Evolutionary conservation across 2,797 vertebrate genomes (phyloP), one percentile per base, ranked within the genome.

Genomic region (Acrossocheilus wenchowensis): DNA sequence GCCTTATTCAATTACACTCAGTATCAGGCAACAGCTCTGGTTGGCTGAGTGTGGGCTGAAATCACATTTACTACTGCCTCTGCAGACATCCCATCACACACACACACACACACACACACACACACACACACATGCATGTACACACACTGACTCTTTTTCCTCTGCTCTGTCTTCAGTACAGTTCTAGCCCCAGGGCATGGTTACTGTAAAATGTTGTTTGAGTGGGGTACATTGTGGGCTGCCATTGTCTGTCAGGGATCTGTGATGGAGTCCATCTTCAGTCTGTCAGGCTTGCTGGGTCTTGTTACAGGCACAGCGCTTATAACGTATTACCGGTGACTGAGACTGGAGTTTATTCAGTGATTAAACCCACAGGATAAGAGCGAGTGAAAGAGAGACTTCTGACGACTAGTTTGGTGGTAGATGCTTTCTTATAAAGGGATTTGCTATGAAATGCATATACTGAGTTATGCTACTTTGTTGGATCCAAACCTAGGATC

Each of bases 21-120:
- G 88, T 91, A 90, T 90, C 87, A 90, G 87, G 87, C 86, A 89
- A 80, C 87, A 89, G 52, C 87, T 84, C 81, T 90, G 85, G 85
- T 81, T 90, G 85, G 83, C 83, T 90, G 89, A 50, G 64, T 83
- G 86, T 87, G 74, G 88, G 89, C 83, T 86, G 88, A 90, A 89
- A 87, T 89, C 86, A 86, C 88, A 88, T 91, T 91, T 89, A 89
- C 80, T 72, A 81, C 60, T 85, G 82, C 90, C 81, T 89, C 85
- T 86, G 74, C 85, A 89, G 90, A 89, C 87, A 81, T 78, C 86
- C 71, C 83, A 45, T 21, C 77, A 15, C 43, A 77, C 45, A 39
- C 73, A 83, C 23, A 82, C 57, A 50, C 30, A 88, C 74, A 86
- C 17, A 41, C 39, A 84, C 41, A 81, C 50, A 45, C 41, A 50